Base-by-base conservation (phyloP, 2,113 vertebrate species). In the Benitochromis conjunctus region DNA sequence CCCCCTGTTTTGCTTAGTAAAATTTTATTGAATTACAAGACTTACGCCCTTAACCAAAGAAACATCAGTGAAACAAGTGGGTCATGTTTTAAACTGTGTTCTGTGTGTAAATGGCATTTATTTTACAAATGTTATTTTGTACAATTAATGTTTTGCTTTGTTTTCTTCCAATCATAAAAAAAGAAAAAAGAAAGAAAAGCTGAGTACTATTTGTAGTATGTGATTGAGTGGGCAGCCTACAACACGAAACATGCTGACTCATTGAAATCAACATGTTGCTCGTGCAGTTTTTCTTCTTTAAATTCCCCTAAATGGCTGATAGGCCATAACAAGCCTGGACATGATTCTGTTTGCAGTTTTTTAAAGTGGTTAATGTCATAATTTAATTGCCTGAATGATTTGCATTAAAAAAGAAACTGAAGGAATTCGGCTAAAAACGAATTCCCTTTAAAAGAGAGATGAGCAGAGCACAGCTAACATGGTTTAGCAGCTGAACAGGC, bases 91-190 rank as follows among this genome's bases (percentile, higher is more conserved):
- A 34, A 34, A 34, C 31, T 6, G 31, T 34, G 31, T 7, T 3
- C 31, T 34, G 0, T 16, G 24, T 29, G 0, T 58, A 9, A 5
- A 58, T 58, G 56, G 0, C 13, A 0, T 58, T 29, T 58, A 13
- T 13, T 56, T 56, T 26, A 2, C 9, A 58, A 58, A 29, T 58
- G 24, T 58, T 58, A 58, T 58, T 58, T 58, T 0, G 0, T 58
- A 29, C 56, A 58, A 58, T 29, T 9, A 1, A 5, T 58, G 1
- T 58, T 34, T 58, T 29, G 29, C 0, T 58, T 4, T 31, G 0
- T 57, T 4, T 29, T 58, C 13, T 29, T 58, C 13, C 29, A 58
- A 29, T 58, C 56, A 58, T 0, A 13, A 26, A 8, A 57, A 57
- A 57, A 57, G 12, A 0, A 57, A 57, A 58, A 1, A 16, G 24